Evolutionary conservation across 2,888 invertebrate genomes (phyloP).

Genomic region (Nemurella pictetii): DNA sequence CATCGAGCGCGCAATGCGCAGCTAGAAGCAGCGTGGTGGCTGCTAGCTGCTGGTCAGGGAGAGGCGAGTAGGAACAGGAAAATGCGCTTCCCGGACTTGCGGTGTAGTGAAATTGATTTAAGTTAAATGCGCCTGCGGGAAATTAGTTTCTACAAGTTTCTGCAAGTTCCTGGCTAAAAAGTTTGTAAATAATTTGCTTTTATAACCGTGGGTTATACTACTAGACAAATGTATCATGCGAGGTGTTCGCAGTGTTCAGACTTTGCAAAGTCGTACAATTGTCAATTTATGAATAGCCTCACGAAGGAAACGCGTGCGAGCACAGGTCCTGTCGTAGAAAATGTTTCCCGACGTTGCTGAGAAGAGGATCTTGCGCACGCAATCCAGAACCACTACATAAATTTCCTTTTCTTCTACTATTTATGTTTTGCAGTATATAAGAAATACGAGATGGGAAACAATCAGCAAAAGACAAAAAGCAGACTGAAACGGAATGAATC

Average conservation of each 20-base stretch:
- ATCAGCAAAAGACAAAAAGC: not conserved
- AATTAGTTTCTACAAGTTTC: not conserved
- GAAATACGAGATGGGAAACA: not conserved
- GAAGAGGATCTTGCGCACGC: not conserved
- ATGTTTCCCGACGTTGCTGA: not conserved
- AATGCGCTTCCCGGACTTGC: not conserved
- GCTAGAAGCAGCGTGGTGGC: too few relatives aligned
- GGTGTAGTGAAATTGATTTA: not conserved
- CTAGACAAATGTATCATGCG: not conserved
- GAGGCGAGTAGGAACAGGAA: not conserved
- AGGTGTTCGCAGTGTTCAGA: not conserved
- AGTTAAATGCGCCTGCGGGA: not conserved
- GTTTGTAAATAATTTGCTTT: too few relatives aligned
- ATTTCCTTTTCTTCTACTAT: not conserved
- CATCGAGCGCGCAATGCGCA: not conserved
- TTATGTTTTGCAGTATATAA: not conserved
- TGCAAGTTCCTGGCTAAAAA: too few relatives aligned
- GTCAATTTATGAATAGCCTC: not conserved
- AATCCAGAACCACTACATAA: not conserved
- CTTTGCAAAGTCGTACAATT: not conserved
- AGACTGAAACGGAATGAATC: not conserved
- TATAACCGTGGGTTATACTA: too few relatives aligned
- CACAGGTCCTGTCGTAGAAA: not conserved
- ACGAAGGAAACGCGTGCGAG: not conserved
- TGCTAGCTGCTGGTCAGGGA: not conserved